Evolutionary conservation across 2,113 vertebrate species (phyloP), one percentile per base, ranked within the genome.

Genomic region (Fulmarus glacialis): DNA sequence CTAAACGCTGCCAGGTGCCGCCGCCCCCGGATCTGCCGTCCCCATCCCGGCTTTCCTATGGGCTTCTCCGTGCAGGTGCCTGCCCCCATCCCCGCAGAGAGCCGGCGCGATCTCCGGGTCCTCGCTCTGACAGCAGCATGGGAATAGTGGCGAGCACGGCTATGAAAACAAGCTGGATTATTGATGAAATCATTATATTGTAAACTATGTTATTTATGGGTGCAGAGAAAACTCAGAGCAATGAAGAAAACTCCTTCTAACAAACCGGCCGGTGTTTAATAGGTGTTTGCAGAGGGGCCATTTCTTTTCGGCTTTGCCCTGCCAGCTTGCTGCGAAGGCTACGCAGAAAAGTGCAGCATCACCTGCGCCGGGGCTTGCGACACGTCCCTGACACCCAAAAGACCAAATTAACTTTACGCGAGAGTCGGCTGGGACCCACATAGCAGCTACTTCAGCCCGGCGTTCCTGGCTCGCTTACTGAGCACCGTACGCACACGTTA

Each of bases 181-280:
- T 10, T 11, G 78, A 72, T 23, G 8, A n/a, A 75, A 32, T 23
- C 15, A 8, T 6, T 20, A 3, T 12, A 22, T 50, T 42, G 40
- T 23, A 21, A 67, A 53, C 73, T 21, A 8, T 15, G 36, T 55
- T 45, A 68, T 63, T 53, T 53, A 73, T 4, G 38, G 73, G 64
- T 4, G 60, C 60, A 47, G 67, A 53, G 82, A 47, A 84, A 81
- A 52, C 59, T 20, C 50, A 2, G 24, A 56, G 47, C 50, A 72
- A 47, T 1, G 3, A 78, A 43, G 64, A 63, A 19, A 55, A 60
- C 38, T 32, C 75, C 26, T 68, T 5, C 71, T 9, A 40, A 21
- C 15, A 22, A 23, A 3, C 32, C 4, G 24, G 23, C 7, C 0
- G 2, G 29, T 2, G 22, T 19, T 12, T 6, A 27, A 13, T 0